Evolutionary conservation across 1,140 invertebrate species (phyloP).

Genomic region (Delia radicum): DNA sequence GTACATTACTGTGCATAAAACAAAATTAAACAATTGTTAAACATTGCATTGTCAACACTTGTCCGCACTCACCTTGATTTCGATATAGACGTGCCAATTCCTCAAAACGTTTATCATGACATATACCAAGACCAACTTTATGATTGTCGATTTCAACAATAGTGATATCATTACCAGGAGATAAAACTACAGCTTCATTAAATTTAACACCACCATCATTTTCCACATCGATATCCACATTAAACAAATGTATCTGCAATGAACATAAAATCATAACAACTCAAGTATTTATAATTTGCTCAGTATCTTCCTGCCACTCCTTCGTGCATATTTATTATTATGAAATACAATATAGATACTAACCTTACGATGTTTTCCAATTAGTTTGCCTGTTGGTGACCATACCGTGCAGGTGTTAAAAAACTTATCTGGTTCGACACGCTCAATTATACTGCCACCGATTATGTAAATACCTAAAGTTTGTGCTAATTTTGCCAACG

Average conservation of each 20-base stretch:
- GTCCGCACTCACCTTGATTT: slow-evolving; percentile 56
- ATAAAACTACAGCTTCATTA: slow-evolving; percentile 83
- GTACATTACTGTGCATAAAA: no score
- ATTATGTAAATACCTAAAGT: slow-evolving; percentile 79
- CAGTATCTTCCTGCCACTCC: no score
- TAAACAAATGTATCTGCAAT: slow-evolving; percentile 80
- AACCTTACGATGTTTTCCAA: slow-evolving; percentile 73
- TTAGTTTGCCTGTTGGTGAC: slow-evolving; percentile 73
- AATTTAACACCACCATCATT: slow-evolving; percentile 78
- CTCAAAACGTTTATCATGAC: slow-evolving; percentile 90
- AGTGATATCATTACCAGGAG: slow-evolving; percentile 72
- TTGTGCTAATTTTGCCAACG: slow-evolving; percentile 73
- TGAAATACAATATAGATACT: no score
- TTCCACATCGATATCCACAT: slow-evolving; percentile 80
- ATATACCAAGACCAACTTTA: slow-evolving; percentile 88
- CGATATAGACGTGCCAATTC: slow-evolving; percentile 85
- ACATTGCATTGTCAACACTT: no score
- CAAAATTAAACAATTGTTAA: no score
- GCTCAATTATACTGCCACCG: slow-evolving; percentile 88
- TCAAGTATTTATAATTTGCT: neutral
- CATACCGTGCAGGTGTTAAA: slow-evolving; percentile 93
- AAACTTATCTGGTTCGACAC: slow-evolving; percentile 59
- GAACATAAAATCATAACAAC: neutral
- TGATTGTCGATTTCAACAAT: slow-evolving; percentile 70
- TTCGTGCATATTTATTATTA: no score